Evolutionary conservation across 92 coral and sea anemone species (phyloP).

Genomic region (Pocillopora meandrina): DNA sequence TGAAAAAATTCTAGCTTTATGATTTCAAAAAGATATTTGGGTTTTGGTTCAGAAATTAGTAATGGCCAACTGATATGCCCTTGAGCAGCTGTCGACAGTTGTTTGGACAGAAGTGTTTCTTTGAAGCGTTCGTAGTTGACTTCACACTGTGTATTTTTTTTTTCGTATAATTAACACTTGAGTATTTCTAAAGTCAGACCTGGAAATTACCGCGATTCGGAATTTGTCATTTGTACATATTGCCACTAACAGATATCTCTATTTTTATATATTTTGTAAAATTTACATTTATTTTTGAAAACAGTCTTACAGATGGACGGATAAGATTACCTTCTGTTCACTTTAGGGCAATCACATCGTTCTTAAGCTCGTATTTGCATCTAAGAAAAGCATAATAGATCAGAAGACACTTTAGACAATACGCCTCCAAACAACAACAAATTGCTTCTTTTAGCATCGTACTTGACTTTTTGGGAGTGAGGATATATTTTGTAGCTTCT

Average conservation of each 20-base stretch:
- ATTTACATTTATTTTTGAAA: background rate
- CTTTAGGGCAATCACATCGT: constrained; percentile 5
- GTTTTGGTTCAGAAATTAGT: background rate
- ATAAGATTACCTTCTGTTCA: background rate
- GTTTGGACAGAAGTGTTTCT: background rate
- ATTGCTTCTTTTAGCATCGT: too few species aligned
- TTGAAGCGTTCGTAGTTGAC: too few species aligned
- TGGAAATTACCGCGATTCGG: background rate
- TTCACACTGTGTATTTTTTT: too few species aligned
- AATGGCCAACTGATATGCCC: background rate
- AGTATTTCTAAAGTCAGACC: background rate
- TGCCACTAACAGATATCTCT: too few species aligned
- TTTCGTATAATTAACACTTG: too few species aligned
- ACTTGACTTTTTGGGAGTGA: too few species aligned
- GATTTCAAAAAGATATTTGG: background rate
- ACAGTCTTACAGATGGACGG: background rate
- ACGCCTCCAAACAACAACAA: background rate
- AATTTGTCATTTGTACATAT: too few species aligned
- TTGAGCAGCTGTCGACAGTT: background rate
- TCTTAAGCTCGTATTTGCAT: background rate
- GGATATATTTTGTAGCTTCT: too few species aligned
- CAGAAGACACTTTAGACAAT: background rate
- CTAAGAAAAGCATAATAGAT: background rate
- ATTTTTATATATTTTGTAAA: background rate
- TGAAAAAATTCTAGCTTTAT: background rate